Evolutionary conservation across 2,113 vertebrate genomes (phyloP).

Genomic region (Bungarus multicinctus): DNA sequence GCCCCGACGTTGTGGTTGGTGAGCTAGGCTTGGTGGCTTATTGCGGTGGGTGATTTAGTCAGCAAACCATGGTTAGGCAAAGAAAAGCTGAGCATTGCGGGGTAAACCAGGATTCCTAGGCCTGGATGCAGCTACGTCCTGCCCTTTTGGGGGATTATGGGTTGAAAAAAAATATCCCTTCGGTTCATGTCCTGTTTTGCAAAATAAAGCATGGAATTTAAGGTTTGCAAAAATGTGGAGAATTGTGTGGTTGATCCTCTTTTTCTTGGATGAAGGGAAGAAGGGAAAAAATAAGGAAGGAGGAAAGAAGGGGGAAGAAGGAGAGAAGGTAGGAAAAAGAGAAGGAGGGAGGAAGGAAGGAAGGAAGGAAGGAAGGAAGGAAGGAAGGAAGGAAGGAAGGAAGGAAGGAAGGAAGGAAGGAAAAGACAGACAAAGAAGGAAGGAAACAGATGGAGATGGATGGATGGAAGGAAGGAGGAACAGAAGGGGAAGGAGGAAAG

Average conservation of each 20-base stretch:
- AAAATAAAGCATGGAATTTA: background rate
- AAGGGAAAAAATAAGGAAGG: background rate
- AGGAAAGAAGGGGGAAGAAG: too few relatives aligned
- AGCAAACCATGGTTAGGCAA: background rate
- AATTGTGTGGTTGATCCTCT: background rate
- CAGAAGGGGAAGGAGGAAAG: too few relatives aligned
- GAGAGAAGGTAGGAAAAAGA: too few relatives aligned
- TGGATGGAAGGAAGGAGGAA: too few relatives aligned
- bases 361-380: too few relatives aligned
- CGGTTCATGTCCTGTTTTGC: background rate
- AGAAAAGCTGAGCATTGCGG: background rate
- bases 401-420: background rate
- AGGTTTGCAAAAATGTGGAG: background rate
- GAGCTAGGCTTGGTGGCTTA: background rate
- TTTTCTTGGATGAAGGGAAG: background rate
- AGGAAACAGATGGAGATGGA: too few relatives aligned
- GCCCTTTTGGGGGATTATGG: too few relatives aligned
- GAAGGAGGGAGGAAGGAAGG: too few relatives aligned
- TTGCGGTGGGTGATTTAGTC: background rate
- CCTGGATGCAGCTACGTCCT: background rate
- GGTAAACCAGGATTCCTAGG: background rate
- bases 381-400: too few relatives aligned
- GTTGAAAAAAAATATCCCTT: background rate
- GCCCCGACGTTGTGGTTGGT: background rate
- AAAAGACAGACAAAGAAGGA: too few relatives aligned